A percentile compares a stretch with the other conserved stretches of the same genome.
phyloP scores from a whole-genome alignment of 2,797 vertebrate genomes.

The Lemur catta region DNA sequence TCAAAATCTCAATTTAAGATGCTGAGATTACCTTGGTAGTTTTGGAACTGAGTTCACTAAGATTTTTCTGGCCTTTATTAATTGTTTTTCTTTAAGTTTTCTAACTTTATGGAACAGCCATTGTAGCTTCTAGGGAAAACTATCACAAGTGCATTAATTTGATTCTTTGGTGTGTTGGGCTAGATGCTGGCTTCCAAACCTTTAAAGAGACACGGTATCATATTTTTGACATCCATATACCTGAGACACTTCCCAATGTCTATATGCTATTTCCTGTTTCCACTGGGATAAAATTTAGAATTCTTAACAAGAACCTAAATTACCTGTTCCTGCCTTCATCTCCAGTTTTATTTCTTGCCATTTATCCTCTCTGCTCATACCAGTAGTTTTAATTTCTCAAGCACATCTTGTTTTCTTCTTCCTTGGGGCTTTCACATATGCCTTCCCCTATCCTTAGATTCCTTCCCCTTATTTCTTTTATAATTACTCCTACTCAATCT shows the following conservation, averaged over 20 bases:
- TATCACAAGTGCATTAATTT: conserved; percentile 12
- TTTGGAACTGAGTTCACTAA: background rate
- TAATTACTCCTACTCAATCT: background rate
- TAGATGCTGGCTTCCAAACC: background rate
- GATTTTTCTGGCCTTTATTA: conserved; percentile 20
- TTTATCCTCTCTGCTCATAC: background rate
- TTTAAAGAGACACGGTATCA: background rate
- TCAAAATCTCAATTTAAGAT: background rate
- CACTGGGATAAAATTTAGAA: background rate
- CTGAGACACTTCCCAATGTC: background rate
- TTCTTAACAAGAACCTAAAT: background rate
- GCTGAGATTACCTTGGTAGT: background rate
- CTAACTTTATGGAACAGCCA: background rate
- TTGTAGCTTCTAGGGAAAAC: conserved; percentile 9
- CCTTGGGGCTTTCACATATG: background rate
- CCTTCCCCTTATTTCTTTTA: background rate
- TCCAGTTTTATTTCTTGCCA: background rate
- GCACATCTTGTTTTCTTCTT: background rate
- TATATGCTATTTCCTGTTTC: background rate
- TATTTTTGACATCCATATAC: background rate
- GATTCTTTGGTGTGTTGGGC: background rate
- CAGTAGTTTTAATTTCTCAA: conserved; percentile 8
- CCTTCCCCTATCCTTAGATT: background rate
- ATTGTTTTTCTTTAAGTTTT: conserved; percentile 34
- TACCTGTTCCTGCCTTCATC: background rate